Conservation (phyloP, 2,888 invertebrate genomes). For the Pristionchus entomophagus region DNA sequence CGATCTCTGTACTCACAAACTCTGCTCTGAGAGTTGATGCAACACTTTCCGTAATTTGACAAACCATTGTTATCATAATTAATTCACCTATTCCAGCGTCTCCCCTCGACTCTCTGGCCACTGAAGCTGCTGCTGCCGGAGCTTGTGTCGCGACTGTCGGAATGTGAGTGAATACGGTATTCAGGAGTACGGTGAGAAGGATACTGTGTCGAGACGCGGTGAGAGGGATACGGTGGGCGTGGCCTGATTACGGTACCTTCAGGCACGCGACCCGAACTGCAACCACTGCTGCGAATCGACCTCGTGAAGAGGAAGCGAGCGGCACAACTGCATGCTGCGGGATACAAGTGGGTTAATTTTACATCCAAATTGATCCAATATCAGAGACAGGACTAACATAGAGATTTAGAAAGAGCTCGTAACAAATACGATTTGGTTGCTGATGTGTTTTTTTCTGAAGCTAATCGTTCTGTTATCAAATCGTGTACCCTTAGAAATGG, state of each 20-base stretch:
- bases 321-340: slow-evolving; percentile 87
- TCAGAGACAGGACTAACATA: no score
- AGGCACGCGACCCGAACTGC: slow-evolving; percentile 84
- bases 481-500: no score
- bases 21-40: no score
- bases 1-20: no score
- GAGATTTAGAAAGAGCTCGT: no score
- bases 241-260: not conserved
- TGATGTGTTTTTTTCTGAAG: not conserved
- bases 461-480: not conserved
- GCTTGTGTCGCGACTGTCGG: slow-evolving; percentile 85
- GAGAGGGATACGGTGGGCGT: not conserved
- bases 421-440: no score
- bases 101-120: slow-evolving; percentile 82
- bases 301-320: slow-evolving; percentile 89
- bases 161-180: slow-evolving; percentile 78
- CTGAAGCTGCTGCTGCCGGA: slow-evolving; percentile 84
- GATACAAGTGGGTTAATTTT: slow-evolving; percentile 82
- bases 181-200: not conserved
- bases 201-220: not conserved
- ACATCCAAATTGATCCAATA: no score
- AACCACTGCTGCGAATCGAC: slow-evolving; percentile 88
- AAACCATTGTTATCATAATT: not conserved
- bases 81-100: slow-evolving; percentile 22
- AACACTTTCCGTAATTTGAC: no score